Evolutionary conservation across 2,888 invertebrate species (phyloP).

Genomic region (Gasteruption jaculator): DNA sequence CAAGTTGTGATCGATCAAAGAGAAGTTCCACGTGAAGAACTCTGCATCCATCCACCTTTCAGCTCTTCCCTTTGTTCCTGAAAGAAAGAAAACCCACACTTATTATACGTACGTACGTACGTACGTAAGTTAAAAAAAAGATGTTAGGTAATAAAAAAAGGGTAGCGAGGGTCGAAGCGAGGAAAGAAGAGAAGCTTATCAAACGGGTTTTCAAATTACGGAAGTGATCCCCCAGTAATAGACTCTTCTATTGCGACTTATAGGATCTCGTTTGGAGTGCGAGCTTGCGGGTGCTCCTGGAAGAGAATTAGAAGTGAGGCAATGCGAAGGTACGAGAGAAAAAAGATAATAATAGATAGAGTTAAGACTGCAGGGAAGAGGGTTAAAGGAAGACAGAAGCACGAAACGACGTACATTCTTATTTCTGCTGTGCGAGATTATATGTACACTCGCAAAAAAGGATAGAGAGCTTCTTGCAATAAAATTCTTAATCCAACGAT

Average conservation of each 20-base stretch:
- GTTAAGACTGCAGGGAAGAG: background rate
- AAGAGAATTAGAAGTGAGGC: constrained; percentile 29
- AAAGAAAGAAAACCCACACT: no score
- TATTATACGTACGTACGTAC: no score
- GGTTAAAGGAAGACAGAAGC: constrained; percentile 2
- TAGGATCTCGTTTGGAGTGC: constrained; percentile 36
- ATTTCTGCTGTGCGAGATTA: constrained; percentile 22
- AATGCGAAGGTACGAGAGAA: constrained; percentile 3
- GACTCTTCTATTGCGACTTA: constrained; percentile 42
- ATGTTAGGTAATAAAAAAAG: no score
- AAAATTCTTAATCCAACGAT: no score
- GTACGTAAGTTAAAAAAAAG: no score
- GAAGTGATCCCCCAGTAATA: constrained; percentile 42
- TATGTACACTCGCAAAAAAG: no score
- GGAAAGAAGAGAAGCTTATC: constrained; percentile 28
- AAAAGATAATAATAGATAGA: constrained; percentile 1
- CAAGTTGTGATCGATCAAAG: no score
- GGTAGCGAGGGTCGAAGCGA: background rate
- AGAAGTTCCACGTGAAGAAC: no score
- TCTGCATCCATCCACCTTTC: no score
- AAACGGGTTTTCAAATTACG: constrained; percentile 43
- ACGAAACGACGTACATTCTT: constrained; percentile 16
- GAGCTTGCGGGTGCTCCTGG: no score
- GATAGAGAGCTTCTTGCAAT: no score
- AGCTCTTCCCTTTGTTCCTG: no score